Evolutionary conservation across 2,797 vertebrate genomes (phyloP).

Genomic region (Gallinago stenura): DNA sequence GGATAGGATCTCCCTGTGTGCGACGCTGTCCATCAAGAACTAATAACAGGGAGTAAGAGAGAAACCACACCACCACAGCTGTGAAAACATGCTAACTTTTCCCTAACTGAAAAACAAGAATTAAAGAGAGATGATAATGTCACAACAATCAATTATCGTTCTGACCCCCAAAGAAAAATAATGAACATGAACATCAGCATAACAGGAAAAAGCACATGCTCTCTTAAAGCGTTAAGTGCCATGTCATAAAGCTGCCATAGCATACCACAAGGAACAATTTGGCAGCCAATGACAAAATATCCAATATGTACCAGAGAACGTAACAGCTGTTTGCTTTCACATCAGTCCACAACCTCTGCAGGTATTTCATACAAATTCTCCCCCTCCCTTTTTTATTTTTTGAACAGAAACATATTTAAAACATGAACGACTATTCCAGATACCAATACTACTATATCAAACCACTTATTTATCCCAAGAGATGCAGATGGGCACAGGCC

Average conservation of each 20-base stretch:
- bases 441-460: not conserved
- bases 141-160: not conserved
- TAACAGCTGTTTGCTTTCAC: slow-evolving; percentile 25
- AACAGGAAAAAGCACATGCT: not conserved
- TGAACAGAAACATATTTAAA: not conserved
- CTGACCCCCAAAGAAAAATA: slow-evolving; percentile 17
- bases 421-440: not conserved
- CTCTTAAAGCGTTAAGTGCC: not conserved
- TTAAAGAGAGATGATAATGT: not conserved
- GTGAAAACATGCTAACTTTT: not conserved
- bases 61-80: not conserved
- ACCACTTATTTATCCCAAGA: not conserved
- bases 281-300: not conserved
- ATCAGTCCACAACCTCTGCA: not conserved
- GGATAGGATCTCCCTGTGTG: not conserved
- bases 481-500: not conserved
- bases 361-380: not conserved
- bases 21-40: not conserved
- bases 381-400: not conserved
- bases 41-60: not conserved
- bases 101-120: not conserved
- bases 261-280: slow-evolving; percentile 8
- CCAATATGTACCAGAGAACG: not conserved
- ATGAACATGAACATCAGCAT: not conserved
- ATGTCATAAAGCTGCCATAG: slow-evolving; percentile 28